phyloP scores from a whole-genome alignment of 1,140 invertebrate species.

The Caerostris extrusa region DNA sequence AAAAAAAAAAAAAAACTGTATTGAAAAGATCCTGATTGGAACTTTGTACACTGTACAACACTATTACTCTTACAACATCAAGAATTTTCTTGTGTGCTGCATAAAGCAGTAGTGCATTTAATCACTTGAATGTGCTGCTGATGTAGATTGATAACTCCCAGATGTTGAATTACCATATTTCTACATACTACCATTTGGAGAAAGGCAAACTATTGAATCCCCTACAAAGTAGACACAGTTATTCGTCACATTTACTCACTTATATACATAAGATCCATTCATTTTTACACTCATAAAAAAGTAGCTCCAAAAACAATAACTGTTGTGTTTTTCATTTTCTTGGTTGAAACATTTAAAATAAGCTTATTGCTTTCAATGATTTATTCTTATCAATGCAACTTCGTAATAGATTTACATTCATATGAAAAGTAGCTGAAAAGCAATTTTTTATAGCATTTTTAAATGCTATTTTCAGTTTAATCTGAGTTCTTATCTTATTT shows the following conservation, averaged over 20 bases:
- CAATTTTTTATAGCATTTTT: too few relatives aligned
- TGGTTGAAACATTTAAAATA: neutral
- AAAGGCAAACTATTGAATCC: constrained; percentile 76
- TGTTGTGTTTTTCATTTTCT: neutral
- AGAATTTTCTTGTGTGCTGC: constrained; percentile 75
- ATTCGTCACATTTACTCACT: constrained; percentile 77
- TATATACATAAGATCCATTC: constrained; percentile 75
- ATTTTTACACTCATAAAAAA: constrained; percentile 62
- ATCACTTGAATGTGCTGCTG: constrained; percentile 75
- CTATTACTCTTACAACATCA: constrained; percentile 77
- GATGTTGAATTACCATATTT: constrained; percentile 75
- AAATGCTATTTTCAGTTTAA: too few relatives aligned
- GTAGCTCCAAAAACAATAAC: neutral
- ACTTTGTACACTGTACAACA: constrained; percentile 78
- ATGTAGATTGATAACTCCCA: constrained; percentile 71
- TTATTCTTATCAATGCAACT: neutral
- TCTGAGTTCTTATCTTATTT: too few relatives aligned
- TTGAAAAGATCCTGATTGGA: constrained; percentile 68
- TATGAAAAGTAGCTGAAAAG: too few relatives aligned
- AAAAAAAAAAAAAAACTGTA: constrained; percentile 24
- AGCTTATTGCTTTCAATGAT: neutral
- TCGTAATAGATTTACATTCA: too few relatives aligned
- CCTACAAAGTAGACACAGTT: constrained; percentile 72
- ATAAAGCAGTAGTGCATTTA: constrained; percentile 74
- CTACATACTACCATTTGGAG: constrained; percentile 76